phyloP scores from a whole-genome alignment of 2,888 invertebrate genomes.

The Xestia rhomboidea region DNA sequence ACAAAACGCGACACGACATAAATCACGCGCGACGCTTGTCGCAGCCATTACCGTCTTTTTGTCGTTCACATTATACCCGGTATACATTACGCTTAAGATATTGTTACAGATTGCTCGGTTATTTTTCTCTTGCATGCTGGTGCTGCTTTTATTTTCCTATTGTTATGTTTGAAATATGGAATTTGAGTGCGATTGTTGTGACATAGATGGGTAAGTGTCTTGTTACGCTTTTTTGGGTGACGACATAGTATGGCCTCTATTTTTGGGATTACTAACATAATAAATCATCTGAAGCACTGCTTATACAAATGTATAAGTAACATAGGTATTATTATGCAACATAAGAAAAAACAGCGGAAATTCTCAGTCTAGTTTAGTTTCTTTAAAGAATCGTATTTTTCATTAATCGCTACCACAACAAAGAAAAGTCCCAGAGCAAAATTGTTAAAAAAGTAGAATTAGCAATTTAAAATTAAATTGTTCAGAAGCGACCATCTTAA shows the following conservation, averaged over 20 bases:
- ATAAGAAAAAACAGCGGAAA: background rate
- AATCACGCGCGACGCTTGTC: constrained; percentile 71
- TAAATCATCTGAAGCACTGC: background rate
- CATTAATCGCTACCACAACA: background rate
- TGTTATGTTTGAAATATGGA: constrained; percentile 63
- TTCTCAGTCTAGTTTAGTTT: background rate
- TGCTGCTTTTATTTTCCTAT: constrained; percentile 54
- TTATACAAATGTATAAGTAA: too few relatives aligned
- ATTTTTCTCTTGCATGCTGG: constrained; percentile 68
- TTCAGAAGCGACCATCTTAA: constrained; percentile 19
- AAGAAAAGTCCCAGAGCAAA: background rate
- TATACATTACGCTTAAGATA: constrained; percentile 74
- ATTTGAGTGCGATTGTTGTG: constrained; percentile 49
- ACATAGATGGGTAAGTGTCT: constrained; percentile 29
- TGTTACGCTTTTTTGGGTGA: background rate
- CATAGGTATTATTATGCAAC: background rate
- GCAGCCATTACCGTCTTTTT: constrained; percentile 78
- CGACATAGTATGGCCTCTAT: background rate
- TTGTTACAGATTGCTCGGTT: constrained; percentile 74
- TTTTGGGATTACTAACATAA: background rate
- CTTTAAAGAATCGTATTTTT: background rate
- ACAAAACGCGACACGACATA: constrained; percentile 65
- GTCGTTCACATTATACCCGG: constrained; percentile 70
- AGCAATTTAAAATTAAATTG: constrained; percentile 23
- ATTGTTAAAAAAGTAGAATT: constrained; percentile 5